Evolutionary conservation across 1,140 invertebrate genomes (phyloP), one percentile per base, ranked within the genome.

Genomic region (Tetramorium alpestre): DNA sequence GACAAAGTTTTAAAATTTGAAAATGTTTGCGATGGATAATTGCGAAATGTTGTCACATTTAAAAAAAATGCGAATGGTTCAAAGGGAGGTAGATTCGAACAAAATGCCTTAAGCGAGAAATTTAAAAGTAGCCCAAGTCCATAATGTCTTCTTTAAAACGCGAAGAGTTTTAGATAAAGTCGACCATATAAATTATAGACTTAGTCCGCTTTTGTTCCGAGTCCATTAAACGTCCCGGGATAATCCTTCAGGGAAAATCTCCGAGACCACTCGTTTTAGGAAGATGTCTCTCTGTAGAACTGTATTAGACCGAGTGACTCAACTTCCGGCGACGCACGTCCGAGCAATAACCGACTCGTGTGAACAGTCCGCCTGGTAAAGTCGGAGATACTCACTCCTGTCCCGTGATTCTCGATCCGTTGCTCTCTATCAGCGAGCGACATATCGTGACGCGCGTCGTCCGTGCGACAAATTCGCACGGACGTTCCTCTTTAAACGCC

Each of bases 401-500:
- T 77, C 22, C 25, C 10, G 60, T 11, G 33, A 70, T 54, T 56
- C 56, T 33, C 75, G 38, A 56, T 28, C 11, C 54, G 8, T 13
- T 49, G 51, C 49, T 25, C 44, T 28, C 64, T 18, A 49, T 54
- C n/a, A 2, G 6, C 22, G n/a, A 10, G 10, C 25, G 38, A 47
- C 38, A 8, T 49, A 8, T n/a, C 25, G 18, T 13, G 28, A 47
- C 22, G 16, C 18, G 3, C 18, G 18, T 41, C 73, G 13, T 13
- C 5, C 65, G 49, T 22, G 60, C 33, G 22, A 33, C 38, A 64
- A 77, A 77, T 64, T 82, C 51, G 62, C 28, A 49, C 41, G 70
- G 47, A 73, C 22, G 85, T 69, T 75, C 64, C 58, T 75, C 78
- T 90, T 87, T 90, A 87, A 90, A 87, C 18, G 16, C 25, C 33